These are phyloP conservation scores for Anastatus disparis DNA, from an alignment of 1,140 invertebrate genomes.

Conservation along the genomic window DNA sequence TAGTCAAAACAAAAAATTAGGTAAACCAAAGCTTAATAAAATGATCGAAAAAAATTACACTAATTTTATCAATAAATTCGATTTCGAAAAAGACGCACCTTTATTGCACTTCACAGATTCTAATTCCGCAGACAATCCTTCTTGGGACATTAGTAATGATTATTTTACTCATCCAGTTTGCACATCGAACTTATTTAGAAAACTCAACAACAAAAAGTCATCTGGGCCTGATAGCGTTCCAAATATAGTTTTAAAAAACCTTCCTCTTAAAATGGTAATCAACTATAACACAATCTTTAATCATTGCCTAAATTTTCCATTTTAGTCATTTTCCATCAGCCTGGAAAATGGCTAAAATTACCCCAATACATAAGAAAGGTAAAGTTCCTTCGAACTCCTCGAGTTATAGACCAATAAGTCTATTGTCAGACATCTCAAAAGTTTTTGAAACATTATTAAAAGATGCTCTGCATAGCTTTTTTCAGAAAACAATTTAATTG, in stretches of 20 bases:
- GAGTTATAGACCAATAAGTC: constrained; percentile 22
- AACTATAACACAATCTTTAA: neutral
- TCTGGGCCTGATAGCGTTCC: neutral
- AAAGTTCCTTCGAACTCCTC: neutral
- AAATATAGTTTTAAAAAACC: neutral
- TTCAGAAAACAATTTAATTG: constrained; percentile 43
- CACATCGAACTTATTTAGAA: neutral
- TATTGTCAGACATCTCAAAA: constrained; percentile 41
- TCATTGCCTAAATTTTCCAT: neutral
- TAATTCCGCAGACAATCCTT: too few species aligned
- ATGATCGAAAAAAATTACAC: too few species aligned
- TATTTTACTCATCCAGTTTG: neutral
- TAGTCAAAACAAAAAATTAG: too few species aligned
- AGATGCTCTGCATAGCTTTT: neutral
- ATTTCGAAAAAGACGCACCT: too few species aligned
- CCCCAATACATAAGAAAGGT: neutral
- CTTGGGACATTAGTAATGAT: too few species aligned
- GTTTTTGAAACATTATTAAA: constrained; percentile 46
- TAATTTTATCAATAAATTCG: too few species aligned
- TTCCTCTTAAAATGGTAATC: neutral
- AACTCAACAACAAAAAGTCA: neutral
- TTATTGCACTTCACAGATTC: too few species aligned
- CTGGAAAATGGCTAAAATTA: neutral
- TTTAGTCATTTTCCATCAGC: neutral
- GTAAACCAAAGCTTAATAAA: too few species aligned